These are phyloP conservation scores for Squalus acanthias DNA, from an alignment of 2,797 vertebrate species.

Conservation along the genomic window DNA sequence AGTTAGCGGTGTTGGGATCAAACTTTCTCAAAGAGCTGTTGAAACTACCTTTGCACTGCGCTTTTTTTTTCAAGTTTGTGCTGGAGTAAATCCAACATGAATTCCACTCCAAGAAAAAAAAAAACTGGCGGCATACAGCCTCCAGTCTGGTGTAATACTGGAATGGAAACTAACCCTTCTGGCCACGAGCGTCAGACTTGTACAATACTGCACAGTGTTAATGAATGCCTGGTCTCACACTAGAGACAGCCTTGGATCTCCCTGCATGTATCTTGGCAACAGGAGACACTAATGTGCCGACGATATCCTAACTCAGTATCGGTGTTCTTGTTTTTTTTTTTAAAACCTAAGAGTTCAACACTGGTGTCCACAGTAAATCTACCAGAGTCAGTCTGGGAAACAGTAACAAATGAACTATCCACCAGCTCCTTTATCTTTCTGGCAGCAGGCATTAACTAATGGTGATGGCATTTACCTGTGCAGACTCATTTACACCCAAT, in stretches of 20 bases:
- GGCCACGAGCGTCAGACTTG: background rate
- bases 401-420: background rate
- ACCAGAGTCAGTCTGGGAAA: no score
- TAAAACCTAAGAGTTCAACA: background rate
- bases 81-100: constrained; percentile 20
- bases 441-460: background rate
- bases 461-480: background rate
- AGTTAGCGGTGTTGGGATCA: background rate
- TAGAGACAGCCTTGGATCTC: constrained; percentile 20
- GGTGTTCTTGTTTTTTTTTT: background rate
- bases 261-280: constrained; percentile 22
- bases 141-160: constrained; percentile 3
- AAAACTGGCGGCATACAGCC: background rate
- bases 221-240: constrained; percentile 29
- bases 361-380: background rate
- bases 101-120: constrained; percentile 29
- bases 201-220: constrained; percentile 26
- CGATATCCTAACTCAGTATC: background rate
- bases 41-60: background rate
- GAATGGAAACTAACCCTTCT: constrained; percentile 23
- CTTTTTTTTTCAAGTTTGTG: background rate
- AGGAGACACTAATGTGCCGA: background rate
- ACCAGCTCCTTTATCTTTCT: background rate
- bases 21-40: background rate
- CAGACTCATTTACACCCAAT: constrained; percentile 1